Percentiles rank a stretch among this genome's conserved stretches.
phyloP scores from a whole-genome alignment of 2,888 invertebrate species.

The Hypercompe scribonia region DNA sequence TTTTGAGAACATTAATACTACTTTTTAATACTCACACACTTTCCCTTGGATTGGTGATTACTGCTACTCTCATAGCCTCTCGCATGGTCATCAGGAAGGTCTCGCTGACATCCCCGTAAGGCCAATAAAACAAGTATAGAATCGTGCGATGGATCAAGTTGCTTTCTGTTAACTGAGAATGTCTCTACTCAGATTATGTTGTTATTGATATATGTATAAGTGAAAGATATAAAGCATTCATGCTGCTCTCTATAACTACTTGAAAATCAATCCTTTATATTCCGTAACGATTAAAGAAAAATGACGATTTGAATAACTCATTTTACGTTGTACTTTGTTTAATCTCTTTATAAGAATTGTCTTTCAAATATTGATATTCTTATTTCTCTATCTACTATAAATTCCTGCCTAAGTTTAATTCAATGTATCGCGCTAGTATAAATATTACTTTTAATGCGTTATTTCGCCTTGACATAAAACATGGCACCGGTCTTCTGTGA shows the following conservation, averaged over 20 bases:
- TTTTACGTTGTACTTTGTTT: background rate
- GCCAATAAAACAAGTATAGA: slow-evolving; percentile 90
- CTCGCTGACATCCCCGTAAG: slow-evolving; percentile 80
- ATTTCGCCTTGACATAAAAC: background rate
- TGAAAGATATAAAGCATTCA: background rate
- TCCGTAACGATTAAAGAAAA: no score
- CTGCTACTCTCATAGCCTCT: slow-evolving; percentile 87
- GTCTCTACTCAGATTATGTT: background rate
- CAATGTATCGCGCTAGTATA: background rate
- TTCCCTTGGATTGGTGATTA: slow-evolving; percentile 88
- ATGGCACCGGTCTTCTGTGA: background rate
- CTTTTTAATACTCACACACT: slow-evolving; percentile 83
- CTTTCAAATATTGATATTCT: no score
- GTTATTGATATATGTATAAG: background rate
- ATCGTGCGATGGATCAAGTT: slow-evolving; percentile 88
- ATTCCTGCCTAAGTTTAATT: no score
- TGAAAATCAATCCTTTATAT: background rate
- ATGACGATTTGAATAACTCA: no score
- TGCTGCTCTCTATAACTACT: background rate
- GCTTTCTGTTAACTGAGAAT: slow-evolving; percentile 75
- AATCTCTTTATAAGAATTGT: background rate
- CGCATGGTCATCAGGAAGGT: slow-evolving; percentile 82
- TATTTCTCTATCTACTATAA: background rate
- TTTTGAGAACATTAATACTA: background rate
- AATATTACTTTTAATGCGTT: background rate